phyloP scores from a whole-genome alignment of 2,888 invertebrate species.

The Asteroscopus sphinx region DNA sequence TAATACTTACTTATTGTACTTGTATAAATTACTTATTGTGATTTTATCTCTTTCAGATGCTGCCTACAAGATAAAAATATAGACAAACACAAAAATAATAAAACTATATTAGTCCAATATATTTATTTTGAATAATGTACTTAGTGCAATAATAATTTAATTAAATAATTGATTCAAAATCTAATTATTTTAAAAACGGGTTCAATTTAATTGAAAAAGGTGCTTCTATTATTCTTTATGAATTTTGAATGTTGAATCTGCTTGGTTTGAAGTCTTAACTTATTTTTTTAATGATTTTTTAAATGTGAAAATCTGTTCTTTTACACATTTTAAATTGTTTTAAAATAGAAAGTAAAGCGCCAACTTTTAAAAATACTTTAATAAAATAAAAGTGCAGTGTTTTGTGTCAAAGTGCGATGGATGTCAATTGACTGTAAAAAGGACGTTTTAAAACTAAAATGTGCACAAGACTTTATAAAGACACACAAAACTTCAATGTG shows the following conservation, averaged over 20 bases:
- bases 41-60: constrained; percentile 73
- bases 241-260: constrained; percentile 8
- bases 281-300: neutral
- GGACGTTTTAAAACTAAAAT: constrained; percentile 38
- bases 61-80: constrained; percentile 51
- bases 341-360: neutral
- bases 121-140: constrained; percentile 67
- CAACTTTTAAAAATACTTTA: neutral
- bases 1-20: too few species aligned
- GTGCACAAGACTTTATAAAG: constrained; percentile 28
- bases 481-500: constrained; percentile 34
- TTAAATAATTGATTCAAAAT: constrained; percentile 60
- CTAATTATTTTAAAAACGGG: constrained; percentile 61
- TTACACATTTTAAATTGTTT: neutral
- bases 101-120: constrained; percentile 58
- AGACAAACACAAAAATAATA: constrained; percentile 50
- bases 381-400: constrained; percentile 30
- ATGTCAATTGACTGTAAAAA: constrained; percentile 19
- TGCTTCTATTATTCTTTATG: constrained; percentile 45
- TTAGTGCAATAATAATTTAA: constrained; percentile 76
- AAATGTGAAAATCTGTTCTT: neutral
- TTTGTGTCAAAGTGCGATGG: constrained; percentile 28
- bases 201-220: constrained; percentile 64
- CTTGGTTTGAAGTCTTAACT: constrained; percentile 3
- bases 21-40: constrained; percentile 5